Evolutionary conservation across 2,797 vertebrate species (phyloP).

Genomic region (Hemitrygon akajei): DNA sequence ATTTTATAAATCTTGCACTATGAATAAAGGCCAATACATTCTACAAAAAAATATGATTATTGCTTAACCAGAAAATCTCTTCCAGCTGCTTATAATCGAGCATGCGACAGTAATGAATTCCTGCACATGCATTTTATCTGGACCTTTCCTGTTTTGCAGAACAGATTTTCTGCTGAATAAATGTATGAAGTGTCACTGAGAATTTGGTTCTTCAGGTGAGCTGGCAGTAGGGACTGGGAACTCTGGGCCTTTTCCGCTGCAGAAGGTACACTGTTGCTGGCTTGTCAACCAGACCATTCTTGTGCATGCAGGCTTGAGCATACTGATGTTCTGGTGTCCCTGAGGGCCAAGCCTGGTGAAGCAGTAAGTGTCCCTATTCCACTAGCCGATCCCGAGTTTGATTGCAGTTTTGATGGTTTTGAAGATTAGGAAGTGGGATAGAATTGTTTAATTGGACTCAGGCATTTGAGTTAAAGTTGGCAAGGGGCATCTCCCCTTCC

Average conservation of each 20-base stretch:
- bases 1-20: conserved; percentile 1
- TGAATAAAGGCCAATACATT: conserved; percentile 30
- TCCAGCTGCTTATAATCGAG: conserved; percentile 25
- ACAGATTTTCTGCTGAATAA: conserved; percentile 2
- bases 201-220: not conserved
- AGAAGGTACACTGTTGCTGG: not conserved
- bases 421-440: not conserved
- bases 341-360: not conserved
- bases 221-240: not conserved
- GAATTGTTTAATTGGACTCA: not conserved
- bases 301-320: too few relatives aligned
- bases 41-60: conserved; percentile 25
- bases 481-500: too few relatives aligned
- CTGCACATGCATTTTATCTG: conserved; percentile 13
- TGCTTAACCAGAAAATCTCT: conserved; percentile 35
- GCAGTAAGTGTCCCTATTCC: not conserved
- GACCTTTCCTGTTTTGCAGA: conserved; percentile 24
- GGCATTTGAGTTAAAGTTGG: not conserved
- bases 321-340: not conserved
- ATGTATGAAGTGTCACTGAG: not conserved
- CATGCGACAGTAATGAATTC: conserved; percentile 22
- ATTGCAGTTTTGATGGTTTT: not conserved
- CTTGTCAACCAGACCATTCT: not conserved
- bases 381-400: not conserved
- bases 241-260: too few relatives aligned